Percentiles rank a stretch among this genome's conserved stretches.
Conservation (phyloP, 2,113 vertebrate genomes). For the Morone chrysops region DNA sequence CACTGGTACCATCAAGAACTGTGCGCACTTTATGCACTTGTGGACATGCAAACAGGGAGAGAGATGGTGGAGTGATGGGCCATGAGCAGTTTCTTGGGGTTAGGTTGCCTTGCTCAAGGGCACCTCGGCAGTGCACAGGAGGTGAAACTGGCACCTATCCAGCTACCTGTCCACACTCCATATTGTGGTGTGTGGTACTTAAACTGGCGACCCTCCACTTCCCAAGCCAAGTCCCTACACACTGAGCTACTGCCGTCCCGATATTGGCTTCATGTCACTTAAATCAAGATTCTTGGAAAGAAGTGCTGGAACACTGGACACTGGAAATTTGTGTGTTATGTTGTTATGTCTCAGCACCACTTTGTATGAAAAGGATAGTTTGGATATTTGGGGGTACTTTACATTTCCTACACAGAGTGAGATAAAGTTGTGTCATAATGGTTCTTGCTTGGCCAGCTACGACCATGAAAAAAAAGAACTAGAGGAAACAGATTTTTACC, state of each 20-base stretch:
- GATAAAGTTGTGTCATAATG: conserved; percentile 27
- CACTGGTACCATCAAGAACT: background rate
- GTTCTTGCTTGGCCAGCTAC: background rate
- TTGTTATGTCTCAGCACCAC: background rate
- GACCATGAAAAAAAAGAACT: background rate
- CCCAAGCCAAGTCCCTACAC: too few relatives aligned
- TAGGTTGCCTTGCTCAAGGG: too few relatives aligned
- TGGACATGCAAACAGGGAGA: too few relatives aligned
- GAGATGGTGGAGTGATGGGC: too few relatives aligned
- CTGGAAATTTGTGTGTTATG: background rate
- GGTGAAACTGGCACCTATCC: too few relatives aligned
- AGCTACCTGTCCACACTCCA: too few relatives aligned
- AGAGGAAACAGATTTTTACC: background rate
- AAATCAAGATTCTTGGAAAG: background rate
- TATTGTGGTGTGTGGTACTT: too few relatives aligned
- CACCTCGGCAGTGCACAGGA: too few relatives aligned
- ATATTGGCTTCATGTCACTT: background rate
- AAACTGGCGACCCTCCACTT: too few relatives aligned
- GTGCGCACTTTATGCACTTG: too few relatives aligned
- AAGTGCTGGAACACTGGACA: background rate
- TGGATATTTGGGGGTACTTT: background rate
- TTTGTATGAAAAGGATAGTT: background rate
- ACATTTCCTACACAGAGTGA: conserved; percentile 3
- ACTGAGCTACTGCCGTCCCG: too few relatives aligned
- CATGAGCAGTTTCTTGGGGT: too few relatives aligned